A percentile compares a stretch with the other conserved stretches of the same genome.
Evolutionary conservation across 2,113 vertebrate species (phyloP).

Genomic region (Dipodomys ordii): DNA sequence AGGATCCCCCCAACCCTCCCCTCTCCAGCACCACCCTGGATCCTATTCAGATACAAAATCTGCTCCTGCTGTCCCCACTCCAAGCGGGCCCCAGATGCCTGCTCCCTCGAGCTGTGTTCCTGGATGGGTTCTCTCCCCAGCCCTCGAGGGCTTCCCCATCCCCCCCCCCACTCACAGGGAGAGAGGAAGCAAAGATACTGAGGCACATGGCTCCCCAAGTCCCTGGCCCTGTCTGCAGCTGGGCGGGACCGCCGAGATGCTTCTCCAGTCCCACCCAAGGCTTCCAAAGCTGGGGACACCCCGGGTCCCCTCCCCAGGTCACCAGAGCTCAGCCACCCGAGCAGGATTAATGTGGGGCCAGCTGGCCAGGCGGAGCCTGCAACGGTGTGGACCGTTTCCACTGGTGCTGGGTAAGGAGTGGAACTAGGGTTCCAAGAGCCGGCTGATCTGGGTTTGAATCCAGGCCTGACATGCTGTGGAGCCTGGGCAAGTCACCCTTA

Average conservation of each 20-base stretch:
- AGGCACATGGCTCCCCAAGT: background rate
- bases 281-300: too few species aligned
- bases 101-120: background rate
- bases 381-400: too few species aligned
- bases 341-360: background rate
- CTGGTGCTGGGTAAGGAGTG: too few species aligned
- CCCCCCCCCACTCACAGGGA: background rate
- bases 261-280: too few species aligned
- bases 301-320: too few species aligned
- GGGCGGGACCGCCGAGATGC: too few species aligned
- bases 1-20: too few species aligned
- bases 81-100: background rate
- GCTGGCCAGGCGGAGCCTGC: too few species aligned
- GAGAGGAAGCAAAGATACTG: accelerated
- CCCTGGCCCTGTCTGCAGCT: too few species aligned
- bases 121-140: background rate
- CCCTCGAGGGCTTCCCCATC: background rate
- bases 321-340: too few species aligned
- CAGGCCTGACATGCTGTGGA: background rate
- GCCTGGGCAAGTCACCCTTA: background rate
- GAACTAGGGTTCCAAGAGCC: background rate
- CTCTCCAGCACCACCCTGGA: too few species aligned
- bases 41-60: background rate
- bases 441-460: background rate
- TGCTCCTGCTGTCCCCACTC: too few species aligned